These are phyloP conservation scores for Euplagia quadripunctaria DNA, from an alignment of 2,888 invertebrate species.

Conservation along the genomic window DNA sequence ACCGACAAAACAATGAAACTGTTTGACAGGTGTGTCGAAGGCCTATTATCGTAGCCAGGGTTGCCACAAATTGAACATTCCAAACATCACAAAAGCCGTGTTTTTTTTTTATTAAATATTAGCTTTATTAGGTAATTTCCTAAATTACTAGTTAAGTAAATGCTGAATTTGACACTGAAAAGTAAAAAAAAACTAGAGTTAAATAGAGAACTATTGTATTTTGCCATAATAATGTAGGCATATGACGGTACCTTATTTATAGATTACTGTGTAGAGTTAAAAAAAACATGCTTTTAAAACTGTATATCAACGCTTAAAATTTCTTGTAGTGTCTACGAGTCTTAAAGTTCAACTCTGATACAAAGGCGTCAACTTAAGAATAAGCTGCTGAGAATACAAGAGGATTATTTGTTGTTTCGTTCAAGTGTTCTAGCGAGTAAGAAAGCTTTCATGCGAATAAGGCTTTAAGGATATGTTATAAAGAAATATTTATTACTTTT, in stretches of 20 bases:
- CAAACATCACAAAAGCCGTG: no score
- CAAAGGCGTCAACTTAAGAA: neutral
- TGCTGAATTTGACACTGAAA: no score
- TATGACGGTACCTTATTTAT: neutral
- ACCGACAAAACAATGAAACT: conserved; percentile 17
- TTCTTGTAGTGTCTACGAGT: neutral
- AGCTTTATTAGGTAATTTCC: no score
- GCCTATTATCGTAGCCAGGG: conserved; percentile 27
- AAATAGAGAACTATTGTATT: no score
- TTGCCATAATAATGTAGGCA: no score
- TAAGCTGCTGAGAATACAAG: neutral
- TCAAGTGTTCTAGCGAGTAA: neutral
- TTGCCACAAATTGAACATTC: conserved; percentile 19
- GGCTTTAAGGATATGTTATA: neutral
- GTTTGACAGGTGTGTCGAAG: conserved; percentile 8
- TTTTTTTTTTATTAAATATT: no score
- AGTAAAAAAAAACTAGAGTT: no score
- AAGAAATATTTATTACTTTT: neutral
- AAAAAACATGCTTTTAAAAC: neutral
- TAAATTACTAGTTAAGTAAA: no score
- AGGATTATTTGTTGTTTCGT: neutral
- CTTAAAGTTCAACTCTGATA: neutral
- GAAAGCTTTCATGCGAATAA: neutral
- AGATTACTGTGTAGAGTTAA: neutral
- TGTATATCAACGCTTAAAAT: neutral